Base-by-base conservation (phyloP, 1,140 invertebrate species). In the Daktulosphaira vitifoliae region DNA sequence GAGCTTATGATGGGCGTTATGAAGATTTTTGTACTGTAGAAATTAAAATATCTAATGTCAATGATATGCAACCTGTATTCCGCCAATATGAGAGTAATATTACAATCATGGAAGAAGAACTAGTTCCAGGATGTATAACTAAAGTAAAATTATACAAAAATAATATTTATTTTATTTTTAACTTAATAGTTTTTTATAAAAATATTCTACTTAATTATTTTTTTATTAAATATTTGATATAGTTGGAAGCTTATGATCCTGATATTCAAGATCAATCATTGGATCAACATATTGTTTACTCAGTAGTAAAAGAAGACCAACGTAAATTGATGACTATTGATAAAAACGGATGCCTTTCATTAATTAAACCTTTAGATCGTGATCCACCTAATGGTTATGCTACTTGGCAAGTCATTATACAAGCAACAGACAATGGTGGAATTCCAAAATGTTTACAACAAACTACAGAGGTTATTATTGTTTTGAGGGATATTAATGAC, bases 401-500 rank as follows among this genome's bases (percentile, higher is more conserved):
- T 6, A 81, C 80, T 26, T 92, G 88, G 84, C 86, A 92, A 77
- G 85, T 92, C 51, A 81, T 86, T 20, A 87, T 96, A 18, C 82
- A 83, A 70, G 92, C 91, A 2, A 80, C 81, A 67, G 92, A 96
- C 74, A 86, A 92, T 71, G 80, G 84, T 65, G 86, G 84, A 1
- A 79, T 73, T 65, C 78, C 75, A 38, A 29, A 67, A 13, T 82
- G 82, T 15, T 73, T 88, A 8, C 76, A 78, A 11, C 78, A 77
- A 1, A 80, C 80, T 1, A 82, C 84, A 0, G 82, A 85, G 72
- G 83, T 95, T 2, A 82, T 84, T 20, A 85, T 94, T 39, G 82
- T 81, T 33, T 73, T 94, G 2, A 81, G 79, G 3, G 90, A 94
- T 71, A 90, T 93, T 62, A 95, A 94, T 72, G 91, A 95, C 71